Conservation (phyloP, 2,888 invertebrate species). For the Pediacus dermestoides region DNA sequence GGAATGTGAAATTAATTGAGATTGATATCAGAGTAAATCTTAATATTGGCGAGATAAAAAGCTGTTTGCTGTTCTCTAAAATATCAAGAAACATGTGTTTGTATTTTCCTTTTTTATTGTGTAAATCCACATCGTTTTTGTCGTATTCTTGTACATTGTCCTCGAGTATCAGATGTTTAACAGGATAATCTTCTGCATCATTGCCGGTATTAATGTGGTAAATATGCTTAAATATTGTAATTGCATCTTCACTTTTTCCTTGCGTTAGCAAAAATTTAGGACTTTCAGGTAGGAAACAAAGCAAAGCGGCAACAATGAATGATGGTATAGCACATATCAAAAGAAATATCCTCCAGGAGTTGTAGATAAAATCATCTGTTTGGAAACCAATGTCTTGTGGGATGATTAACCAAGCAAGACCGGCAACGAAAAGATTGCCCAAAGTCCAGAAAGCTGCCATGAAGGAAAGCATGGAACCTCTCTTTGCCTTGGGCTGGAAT, state of each 20-base stretch:
- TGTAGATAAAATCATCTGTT: conserved; percentile 70
- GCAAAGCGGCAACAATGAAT: conserved; percentile 77
- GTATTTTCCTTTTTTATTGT: conserved; percentile 60
- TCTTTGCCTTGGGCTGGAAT: conserved; percentile 86
- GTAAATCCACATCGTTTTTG: conserved; percentile 35
- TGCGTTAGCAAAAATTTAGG: conserved; percentile 83
- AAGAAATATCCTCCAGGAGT: conserved; percentile 90
- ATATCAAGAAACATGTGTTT: conserved; percentile 73
- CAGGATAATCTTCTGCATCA: conserved; percentile 70
- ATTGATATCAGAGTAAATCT: conserved; percentile 82
- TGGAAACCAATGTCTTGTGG: conserved; percentile 70
- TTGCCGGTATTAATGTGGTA: conserved; percentile 79
- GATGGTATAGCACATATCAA: conserved; percentile 85
- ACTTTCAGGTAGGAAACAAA: conserved; percentile 84
- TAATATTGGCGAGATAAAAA: conserved; percentile 77
- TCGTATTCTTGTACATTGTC: conserved; percentile 43
- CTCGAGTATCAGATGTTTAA: conserved; percentile 65
- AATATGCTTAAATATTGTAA: conserved; percentile 77
- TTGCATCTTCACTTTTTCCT: conserved; percentile 74
- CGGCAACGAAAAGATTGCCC: conserved; percentile 88
- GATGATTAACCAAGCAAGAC: conserved; percentile 73
- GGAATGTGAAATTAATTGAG: conserved; percentile 88
- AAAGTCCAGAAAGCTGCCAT: conserved; percentile 96
- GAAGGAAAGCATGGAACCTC: conserved; percentile 89
- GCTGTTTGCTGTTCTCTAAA: conserved; percentile 74